A percentile compares a stretch with the other conserved stretches of the same genome.
Conservation (phyloP, 2,797 vertebrate species). For the Enteromius thamalakanensis region DNA sequence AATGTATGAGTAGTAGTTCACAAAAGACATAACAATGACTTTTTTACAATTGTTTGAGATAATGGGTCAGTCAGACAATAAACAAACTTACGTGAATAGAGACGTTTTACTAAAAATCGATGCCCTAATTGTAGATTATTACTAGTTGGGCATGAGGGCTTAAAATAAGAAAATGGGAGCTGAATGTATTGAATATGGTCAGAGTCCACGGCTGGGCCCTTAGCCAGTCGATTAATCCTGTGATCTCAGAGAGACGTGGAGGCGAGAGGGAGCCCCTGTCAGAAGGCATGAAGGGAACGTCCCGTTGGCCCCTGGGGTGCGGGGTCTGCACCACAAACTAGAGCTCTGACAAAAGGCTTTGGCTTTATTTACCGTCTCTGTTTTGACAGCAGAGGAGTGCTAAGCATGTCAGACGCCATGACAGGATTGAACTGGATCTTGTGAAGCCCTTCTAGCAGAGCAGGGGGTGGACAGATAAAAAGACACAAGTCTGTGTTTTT, state of each 20-base stretch:
- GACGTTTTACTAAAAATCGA: not conserved
- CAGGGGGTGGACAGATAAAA: constrained; percentile 8
- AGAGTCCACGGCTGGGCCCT: constrained; percentile 41
- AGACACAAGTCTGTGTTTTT: not conserved
- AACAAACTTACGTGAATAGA: not conserved
- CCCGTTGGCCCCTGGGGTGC: constrained; percentile 36
- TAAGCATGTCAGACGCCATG: constrained; percentile 55
- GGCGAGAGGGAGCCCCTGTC: constrained; percentile 48
- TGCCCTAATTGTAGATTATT: constrained; percentile 14
- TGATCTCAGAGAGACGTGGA: constrained; percentile 44
- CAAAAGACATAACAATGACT: not conserved
- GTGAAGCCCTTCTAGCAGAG: constrained; percentile 37
- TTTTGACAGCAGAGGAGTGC: constrained; percentile 61
- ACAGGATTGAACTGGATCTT: constrained; percentile 49
- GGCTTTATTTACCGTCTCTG: constrained; percentile 63
- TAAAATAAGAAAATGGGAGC: constrained; percentile 51
- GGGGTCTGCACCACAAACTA: constrained; percentile 28
- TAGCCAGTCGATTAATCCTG: constrained; percentile 56
- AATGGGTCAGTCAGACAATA: not conserved
- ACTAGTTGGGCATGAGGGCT: constrained; percentile 18
- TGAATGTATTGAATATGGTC: constrained; percentile 27
- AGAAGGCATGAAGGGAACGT: constrained; percentile 54
- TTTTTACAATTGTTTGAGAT: not conserved
- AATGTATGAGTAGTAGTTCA: not conserved
- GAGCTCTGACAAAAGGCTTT: constrained; percentile 50